Base-by-base conservation (phyloP, 2,888 invertebrate species). In the Strigamia transsilvanica region DNA sequence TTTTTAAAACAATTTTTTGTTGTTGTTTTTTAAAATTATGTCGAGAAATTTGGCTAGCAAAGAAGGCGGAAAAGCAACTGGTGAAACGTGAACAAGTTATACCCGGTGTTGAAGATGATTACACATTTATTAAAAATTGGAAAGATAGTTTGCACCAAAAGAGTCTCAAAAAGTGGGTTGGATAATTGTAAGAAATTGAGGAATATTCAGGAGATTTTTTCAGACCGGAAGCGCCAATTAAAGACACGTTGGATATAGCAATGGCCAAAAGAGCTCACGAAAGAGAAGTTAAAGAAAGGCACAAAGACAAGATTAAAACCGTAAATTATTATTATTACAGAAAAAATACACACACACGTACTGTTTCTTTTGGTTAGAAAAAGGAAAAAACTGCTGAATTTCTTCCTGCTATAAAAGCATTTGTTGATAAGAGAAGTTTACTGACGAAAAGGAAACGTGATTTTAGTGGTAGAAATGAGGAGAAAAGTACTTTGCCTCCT, bases 61-160 rank as follows among this genome's bases (percentile, higher is more conserved):
- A 73, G n/a, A 73, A 73, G 7, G 32, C 32, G 4, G 13, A 73
- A 32, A 73, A 73, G 10, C 73, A 32, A 27, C 27, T 27, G 13
- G 32, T 13, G n/a, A 61, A 61, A 21, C 15, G 13, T 51, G 51
- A 51, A 51, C 51, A 51, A 51, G n/a, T 23, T 9, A 15, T 23
- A 13, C 12, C 73, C 27, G 15, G 32, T 32, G 73, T 32, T 15
- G 73, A 73, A 32, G 73, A 73, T 1, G 73, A 73, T 27, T 73
- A 32, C 23, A 13, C 73, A 2, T 73, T 73, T 32, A 73, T 73
- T 73, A 73, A 32, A 73, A 13, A 73, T 32, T 73, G 73, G 73
- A 23, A 73, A 4, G 73, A 73, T 15, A 27, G 73, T 73, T 73
- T 73, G 73, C 73, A 73, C 13, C 73, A 73, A 73, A 73, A 73